Evolutionary conservation across 2,888 invertebrate genomes (phyloP).

Genomic region (Pemphredon lugubris): DNA sequence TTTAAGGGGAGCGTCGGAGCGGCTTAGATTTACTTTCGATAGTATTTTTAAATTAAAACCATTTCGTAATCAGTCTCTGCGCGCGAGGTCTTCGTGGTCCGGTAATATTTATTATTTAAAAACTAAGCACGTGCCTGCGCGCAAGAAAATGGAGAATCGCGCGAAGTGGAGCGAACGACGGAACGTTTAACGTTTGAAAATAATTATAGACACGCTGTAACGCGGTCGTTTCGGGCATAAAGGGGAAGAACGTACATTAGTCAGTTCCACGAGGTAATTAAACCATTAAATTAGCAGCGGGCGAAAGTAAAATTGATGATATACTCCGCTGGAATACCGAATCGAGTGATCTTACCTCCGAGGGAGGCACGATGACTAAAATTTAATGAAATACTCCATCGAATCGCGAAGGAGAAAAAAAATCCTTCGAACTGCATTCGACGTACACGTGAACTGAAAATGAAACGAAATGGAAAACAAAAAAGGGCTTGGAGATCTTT

Average conservation of each 20-base stretch:
- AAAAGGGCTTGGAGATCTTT: no score
- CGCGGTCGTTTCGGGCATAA: not conserved
- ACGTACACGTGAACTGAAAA: no score
- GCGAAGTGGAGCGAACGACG: not conserved
- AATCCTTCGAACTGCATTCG: no score
- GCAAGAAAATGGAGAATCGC: not conserved
- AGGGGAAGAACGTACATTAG: conserved; percentile 4
- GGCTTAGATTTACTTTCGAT: not conserved
- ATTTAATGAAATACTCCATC: no score
- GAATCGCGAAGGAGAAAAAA: no score
- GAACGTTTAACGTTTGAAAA: not conserved
- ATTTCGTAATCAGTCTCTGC: no score
- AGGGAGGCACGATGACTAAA: no score
- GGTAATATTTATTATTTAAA: not conserved
- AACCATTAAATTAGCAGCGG: conserved; percentile 26
- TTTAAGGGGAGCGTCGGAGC: no score
- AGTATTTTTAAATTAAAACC: no score
- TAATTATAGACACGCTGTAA: not conserved
- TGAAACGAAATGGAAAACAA: no score
- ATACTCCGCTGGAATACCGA: not conserved
- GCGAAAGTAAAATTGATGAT: not conserved
- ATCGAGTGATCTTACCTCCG: not conserved
- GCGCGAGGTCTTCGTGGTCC: no score
- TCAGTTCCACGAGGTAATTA: conserved; percentile 11
- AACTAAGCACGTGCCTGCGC: not conserved